Percentiles rank a stretch among this genome's conserved stretches.
Conservation (phyloP, 2,797 vertebrate species). For the Pitangus sulphuratus region DNA sequence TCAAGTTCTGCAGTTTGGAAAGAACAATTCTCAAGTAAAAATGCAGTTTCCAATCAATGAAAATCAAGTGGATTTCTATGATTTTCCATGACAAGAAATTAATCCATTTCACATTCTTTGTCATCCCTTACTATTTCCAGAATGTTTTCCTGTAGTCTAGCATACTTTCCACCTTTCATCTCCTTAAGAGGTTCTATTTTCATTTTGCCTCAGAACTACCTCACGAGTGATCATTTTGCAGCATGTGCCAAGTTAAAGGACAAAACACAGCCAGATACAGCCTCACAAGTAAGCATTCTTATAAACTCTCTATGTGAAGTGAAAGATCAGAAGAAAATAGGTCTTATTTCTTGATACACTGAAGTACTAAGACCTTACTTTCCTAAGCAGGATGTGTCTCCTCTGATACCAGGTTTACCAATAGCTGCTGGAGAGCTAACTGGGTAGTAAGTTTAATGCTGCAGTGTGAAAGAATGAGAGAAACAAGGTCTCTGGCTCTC, state of each 20-base stretch:
- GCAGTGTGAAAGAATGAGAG: background rate
- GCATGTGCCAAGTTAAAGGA: background rate
- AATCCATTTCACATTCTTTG: background rate
- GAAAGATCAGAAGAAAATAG: background rate
- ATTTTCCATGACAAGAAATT: background rate
- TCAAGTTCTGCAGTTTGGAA: background rate
- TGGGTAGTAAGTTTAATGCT: background rate
- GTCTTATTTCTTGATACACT: background rate
- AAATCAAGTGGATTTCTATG: background rate
- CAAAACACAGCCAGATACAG: background rate
- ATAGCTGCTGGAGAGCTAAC: background rate
- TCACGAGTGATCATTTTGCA: background rate
- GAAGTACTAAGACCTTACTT: background rate
- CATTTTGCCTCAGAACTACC: background rate
- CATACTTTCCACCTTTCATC: background rate
- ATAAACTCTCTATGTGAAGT: background rate
- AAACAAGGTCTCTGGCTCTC: background rate
- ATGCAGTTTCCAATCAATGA: background rate
- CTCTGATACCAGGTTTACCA: background rate
- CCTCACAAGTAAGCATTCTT: background rate
- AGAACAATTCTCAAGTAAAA: background rate
- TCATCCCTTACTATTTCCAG: background rate
- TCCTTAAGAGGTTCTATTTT: background rate
- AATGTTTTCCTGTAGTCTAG: background rate
- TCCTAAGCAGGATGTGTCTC: background rate